These are phyloP conservation scores for Steromphala cineraria DNA, from an alignment of 2,888 invertebrate genomes.

Conservation along the genomic window DNA sequence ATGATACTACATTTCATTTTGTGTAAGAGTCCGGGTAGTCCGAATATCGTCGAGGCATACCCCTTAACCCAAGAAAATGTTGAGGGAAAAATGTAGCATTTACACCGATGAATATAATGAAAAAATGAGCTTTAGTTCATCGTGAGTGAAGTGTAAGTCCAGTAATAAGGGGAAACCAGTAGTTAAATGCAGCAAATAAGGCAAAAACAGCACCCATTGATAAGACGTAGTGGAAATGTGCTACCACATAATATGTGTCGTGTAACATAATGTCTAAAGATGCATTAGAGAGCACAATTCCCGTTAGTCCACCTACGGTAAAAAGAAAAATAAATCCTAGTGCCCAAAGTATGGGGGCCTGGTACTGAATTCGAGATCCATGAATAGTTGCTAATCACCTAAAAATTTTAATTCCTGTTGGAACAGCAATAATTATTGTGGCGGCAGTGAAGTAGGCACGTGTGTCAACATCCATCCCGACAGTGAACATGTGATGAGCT, in stretches of 20 bases:
- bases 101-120: conserved; percentile 83
- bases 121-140: conserved; percentile 83
- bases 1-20: conserved; percentile 55
- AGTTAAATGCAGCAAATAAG: conserved; percentile 84
- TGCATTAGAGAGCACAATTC: conserved; percentile 79
- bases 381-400: conserved; percentile 81
- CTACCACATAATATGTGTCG: conserved; percentile 90
- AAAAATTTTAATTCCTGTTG: conserved; percentile 90
- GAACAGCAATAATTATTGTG: conserved; percentile 88
- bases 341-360: conserved; percentile 81
- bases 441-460: conserved; percentile 90
- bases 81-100: conserved; percentile 89
- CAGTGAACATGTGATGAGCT: conserved; percentile 90
- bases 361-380: conserved; percentile 81
- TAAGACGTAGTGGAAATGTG: conserved; percentile 88
- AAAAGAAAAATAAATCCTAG: conserved; percentile 87
- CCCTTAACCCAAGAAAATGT: conserved; percentile 84
- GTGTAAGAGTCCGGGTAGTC: conserved; percentile 82
- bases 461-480: conserved; percentile 89
- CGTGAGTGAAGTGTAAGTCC: conserved; percentile 80
- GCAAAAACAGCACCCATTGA: conserved; percentile 87
- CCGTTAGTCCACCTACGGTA: conserved; percentile 82
- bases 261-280: conserved; percentile 86
- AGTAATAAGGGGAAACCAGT: conserved; percentile 84
- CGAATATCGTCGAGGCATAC: conserved; percentile 86